phyloP scores from a whole-genome alignment of 1,140 invertebrate genomes.

The Papilio glaucus region DNA sequence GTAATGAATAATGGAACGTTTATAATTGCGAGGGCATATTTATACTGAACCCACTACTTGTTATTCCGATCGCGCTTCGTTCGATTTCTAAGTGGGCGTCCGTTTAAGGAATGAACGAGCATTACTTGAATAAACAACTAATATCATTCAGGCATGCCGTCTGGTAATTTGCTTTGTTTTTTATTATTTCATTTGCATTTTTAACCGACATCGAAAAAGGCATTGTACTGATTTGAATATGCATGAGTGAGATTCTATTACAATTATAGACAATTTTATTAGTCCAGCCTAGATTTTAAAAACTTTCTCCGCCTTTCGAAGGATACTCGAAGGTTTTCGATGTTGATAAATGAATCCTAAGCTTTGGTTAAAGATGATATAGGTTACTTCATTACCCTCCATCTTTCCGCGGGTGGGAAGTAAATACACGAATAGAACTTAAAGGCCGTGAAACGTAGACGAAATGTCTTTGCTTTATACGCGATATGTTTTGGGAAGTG shows the following conservation, averaged over 20 bases:
- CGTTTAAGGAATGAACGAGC: slow-evolving; percentile 47
- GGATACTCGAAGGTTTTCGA: too few relatives aligned
- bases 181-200: slow-evolving; percentile 39
- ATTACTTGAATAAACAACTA: slow-evolving; percentile 45
- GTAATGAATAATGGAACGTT: not conserved
- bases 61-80: slow-evolving; percentile 31
- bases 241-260: not conserved
- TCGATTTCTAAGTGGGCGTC: slow-evolving; percentile 49
- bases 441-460: too few relatives aligned
- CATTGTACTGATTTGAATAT: not conserved
- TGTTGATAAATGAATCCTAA: too few relatives aligned
- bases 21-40: not conserved
- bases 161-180: slow-evolving; percentile 47
- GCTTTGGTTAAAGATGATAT: too few relatives aligned
- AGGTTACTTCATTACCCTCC: too few relatives aligned
- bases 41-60: slow-evolving; percentile 39
- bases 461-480: too few relatives aligned
- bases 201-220: slow-evolving; percentile 35
- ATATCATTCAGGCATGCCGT: slow-evolving; percentile 51
- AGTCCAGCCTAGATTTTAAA: not conserved
- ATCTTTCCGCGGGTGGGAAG: too few relatives aligned
- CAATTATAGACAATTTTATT: not conserved
- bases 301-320: not conserved
- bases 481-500: too few relatives aligned
- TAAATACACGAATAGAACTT: too few relatives aligned